Evolutionary conservation across 2,113 vertebrate genomes (phyloP).

Genomic region (Aptenodytes forsteri): DNA sequence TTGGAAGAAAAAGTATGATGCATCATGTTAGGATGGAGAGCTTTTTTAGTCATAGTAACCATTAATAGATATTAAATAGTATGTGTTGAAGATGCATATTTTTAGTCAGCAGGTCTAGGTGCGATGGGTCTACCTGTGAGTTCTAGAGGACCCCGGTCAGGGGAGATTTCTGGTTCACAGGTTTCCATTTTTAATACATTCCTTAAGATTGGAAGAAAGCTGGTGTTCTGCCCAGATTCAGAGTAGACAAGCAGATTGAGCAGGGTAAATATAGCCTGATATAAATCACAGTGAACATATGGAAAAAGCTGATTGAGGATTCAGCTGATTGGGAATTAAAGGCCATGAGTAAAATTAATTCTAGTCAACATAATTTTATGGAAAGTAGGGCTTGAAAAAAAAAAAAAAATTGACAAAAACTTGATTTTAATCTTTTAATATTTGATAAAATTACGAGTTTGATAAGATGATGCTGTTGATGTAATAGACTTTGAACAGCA

Average conservation of each 20-base stretch:
- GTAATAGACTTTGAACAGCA: not conserved
- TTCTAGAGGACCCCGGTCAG: not conserved
- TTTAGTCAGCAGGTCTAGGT: not conserved
- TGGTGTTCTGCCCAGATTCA: constrained; percentile 51
- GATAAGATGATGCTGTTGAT: not conserved
- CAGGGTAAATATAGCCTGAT: constrained; percentile 54
- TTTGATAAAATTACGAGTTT: not conserved
- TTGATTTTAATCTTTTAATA: not conserved
- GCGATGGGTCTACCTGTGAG: not conserved
- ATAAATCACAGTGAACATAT: constrained; percentile 58
- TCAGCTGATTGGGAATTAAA: constrained; percentile 56
- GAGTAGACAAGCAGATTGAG: constrained; percentile 47
- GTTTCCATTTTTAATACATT: not conserved
- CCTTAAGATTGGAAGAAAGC: not conserved
- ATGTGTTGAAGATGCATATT: not conserved
- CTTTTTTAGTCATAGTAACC: not conserved
- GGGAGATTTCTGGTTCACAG: not conserved
- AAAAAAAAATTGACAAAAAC: not conserved
- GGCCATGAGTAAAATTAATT: constrained; percentile 27
- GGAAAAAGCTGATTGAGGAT: constrained; percentile 51
- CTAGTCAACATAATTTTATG: not conserved
- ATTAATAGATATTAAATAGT: not conserved
- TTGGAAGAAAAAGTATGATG: not conserved
- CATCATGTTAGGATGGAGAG: not conserved
- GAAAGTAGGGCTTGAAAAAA: constrained; percentile 21